phyloP scores from a whole-genome alignment of 2,888 invertebrate genomes.

The Iphiclides podalirius region DNA sequence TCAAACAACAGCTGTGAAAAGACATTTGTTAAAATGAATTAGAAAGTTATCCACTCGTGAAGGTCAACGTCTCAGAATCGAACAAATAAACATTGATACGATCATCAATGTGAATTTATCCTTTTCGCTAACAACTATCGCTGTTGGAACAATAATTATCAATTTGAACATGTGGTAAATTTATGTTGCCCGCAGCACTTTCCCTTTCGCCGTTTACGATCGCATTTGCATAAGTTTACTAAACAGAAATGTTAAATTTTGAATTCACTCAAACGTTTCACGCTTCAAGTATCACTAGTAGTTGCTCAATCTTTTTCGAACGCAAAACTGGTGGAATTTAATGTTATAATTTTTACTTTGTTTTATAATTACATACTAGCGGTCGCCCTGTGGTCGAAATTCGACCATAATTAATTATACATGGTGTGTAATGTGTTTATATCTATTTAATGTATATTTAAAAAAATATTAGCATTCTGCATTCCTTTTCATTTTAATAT shows the following conservation, averaged over 20 bases:
- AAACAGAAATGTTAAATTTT: slow-evolving; percentile 3
- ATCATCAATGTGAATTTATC: background rate
- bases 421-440: too few species aligned
- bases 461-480: too few species aligned
- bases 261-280: background rate
- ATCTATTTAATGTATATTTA: too few species aligned
- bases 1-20: too few species aligned
- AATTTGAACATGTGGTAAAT: slow-evolving; percentile 6
- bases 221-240: slow-evolving; percentile 18
- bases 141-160: background rate
- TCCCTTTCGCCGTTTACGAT: slow-evolving; percentile 17
- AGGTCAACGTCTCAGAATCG: slow-evolving; percentile 5
- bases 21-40: slow-evolving; percentile 6
- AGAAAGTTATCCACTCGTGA: slow-evolving; percentile 13
- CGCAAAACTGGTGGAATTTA: too few species aligned
- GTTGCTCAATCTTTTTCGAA: too few species aligned
- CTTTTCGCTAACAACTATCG: background rate
- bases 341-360: too few species aligned
- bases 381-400: too few species aligned
- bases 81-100: background rate
- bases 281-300: background rate
- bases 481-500: too few species aligned
- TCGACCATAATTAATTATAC: too few species aligned
- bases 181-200: slow-evolving; percentile 6
- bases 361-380: too few species aligned